phyloP scores from a whole-genome alignment of 2,797 vertebrate species.

The Darevskia mixta region DNA sequence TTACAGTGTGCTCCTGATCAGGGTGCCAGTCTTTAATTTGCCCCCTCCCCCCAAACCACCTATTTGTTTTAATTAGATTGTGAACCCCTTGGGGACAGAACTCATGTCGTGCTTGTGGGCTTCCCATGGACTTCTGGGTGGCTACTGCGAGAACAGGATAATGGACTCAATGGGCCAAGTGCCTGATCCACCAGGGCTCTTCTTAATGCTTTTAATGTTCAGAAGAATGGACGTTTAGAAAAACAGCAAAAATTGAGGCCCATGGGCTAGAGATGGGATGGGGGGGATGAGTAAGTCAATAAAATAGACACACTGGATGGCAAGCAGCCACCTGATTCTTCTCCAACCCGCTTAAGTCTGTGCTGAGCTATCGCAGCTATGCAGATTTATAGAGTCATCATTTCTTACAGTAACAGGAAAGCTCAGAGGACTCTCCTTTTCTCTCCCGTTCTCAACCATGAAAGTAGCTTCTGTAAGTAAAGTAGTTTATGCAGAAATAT shows the following conservation, averaged over 20 bases:
- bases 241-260: too few species aligned
- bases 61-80: background rate
- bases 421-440: background rate
- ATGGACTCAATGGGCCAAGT: too few species aligned
- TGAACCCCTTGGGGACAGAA: background rate
- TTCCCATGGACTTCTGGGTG: too few species aligned
- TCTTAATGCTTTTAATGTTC: too few species aligned
- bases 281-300: background rate
- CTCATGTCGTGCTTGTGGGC: too few species aligned
- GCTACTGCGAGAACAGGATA: too few species aligned
- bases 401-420: background rate
- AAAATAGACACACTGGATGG: background rate
- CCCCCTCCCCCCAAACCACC: background rate
- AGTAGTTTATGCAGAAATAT: background rate
- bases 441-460: background rate
- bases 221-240: too few species aligned
- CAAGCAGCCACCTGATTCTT: background rate
- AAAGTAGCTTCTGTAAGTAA: slow-evolving; percentile 17
- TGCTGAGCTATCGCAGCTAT: slow-evolving; percentile 2
- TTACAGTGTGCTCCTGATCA: background rate
- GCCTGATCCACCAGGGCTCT: too few species aligned
- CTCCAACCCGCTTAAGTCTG: background rate
- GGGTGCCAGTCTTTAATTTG: background rate
- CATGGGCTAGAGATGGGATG: too few species aligned
- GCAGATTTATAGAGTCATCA: slow-evolving; percentile 7